Evolutionary conservation across 2,113 vertebrate species (phyloP), one percentile per base, ranked within the genome.

Genomic region (Atrichornis clamosus): DNA sequence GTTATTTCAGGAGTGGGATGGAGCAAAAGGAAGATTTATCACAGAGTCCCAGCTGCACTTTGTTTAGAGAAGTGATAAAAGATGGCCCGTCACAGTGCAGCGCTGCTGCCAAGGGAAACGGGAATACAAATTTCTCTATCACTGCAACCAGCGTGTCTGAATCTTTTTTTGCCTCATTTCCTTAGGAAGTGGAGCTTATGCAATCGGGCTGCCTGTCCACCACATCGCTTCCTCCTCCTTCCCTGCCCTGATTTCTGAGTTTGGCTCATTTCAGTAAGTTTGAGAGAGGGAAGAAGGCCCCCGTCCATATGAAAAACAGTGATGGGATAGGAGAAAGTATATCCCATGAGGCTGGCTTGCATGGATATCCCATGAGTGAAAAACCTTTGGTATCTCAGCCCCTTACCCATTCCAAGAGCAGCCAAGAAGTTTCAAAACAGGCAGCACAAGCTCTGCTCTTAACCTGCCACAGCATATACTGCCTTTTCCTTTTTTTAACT

Each of bases 401-500:
- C 27, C 27, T 68, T 3, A 35, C 9, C 16, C 22, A 5, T 64
- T 73, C 50, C 59, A 28, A 20, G 50, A 37, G 37, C 32, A 74
- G 32, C 32, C 62, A 60, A n/a, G 20, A 42, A 13, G 2, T 50
- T 74, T 56, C 68, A 47, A 55, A 77, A 50, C 41, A 49, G 52
- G 59, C 49, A 67, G n/a, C n/a, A 37, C 8, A 19, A 73, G 46
- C 46, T 47, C 20, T 62, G 65, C n/a, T 47, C 28, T 62, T 27
- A 30, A 11, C n/a, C 27, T 52, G 46, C 22, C 23, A 3, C 2
- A 5, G 32, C 65, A 55, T 0, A 0, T 20, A 18, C n/a, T 72
- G 47, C 26, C 53, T 63, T 60, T 67, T 74, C 37, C 23, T 15
- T 37, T 42, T 46, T 13, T 10, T 2, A 28, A 42, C n/a, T 52